Evolutionary conservation across 2,888 invertebrate genomes (phyloP), one percentile per base, ranked within the genome.

Genomic region (Thecocarcelia acutangulata): DNA sequence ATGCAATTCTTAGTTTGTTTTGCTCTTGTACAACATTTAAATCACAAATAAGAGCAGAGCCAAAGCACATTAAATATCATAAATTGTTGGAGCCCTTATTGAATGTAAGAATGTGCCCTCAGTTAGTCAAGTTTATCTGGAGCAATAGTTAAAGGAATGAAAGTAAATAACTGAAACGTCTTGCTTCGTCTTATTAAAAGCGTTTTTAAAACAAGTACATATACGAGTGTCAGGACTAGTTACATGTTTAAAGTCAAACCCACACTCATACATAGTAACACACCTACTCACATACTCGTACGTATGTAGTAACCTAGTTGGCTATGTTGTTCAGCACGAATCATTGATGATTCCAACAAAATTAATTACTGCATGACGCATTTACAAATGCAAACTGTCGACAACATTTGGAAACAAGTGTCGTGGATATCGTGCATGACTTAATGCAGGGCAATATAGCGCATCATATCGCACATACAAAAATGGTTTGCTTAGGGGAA

Each of bases 131-230:
- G 48, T 40, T 59, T 24, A 15, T 64, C 44, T 72, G 19, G 21
- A 61, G 76, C 46, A 73, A 54, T 68, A 44, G 44, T 48, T 33
- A 42, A 33, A 66, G 59, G 48, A 75, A 72, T 44, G 66, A 59
- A 66, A 80, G 70, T 59, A 80, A 80, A 80, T 76, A 80, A 61
- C 70, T 76, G 54, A 46, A 72, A 80, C 40, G 70, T 72, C 61
- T 76, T 59, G 19, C 44, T 54, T 66, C 54, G 59, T 80, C 66
- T 70, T 76, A 76, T 80, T 80, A 70, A 80, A 75, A 76, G 59
- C 46, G 40, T 75, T 80, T 75, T 64, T 46, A 54, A 15, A 66
- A 76, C 52, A 72, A 76, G 80, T 72, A 61, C 76, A n/a, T n/a
- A n/a, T n/a, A n/a, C n/a, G n/a, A n/a, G 80, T 80, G 75, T 80